Conservation (phyloP, 2,797 vertebrate species). For the Lepus oiostolus region DNA sequence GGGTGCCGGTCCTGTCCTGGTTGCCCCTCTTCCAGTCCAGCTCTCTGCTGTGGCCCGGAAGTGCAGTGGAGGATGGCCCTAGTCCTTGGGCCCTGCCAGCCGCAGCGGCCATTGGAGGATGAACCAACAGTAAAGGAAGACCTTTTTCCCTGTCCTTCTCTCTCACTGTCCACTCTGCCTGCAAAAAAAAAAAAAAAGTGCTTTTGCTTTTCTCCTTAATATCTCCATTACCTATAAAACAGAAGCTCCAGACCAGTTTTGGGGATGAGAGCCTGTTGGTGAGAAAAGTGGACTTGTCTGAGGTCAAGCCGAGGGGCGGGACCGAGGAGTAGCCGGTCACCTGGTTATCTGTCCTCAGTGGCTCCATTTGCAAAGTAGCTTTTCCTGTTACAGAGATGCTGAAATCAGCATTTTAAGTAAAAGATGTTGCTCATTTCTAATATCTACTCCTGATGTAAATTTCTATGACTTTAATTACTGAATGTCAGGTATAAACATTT, state of each 20-base stretch:
- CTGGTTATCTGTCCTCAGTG: neutral
- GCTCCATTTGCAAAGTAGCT: neutral
- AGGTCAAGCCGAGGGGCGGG: neutral
- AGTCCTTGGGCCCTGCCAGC: no score
- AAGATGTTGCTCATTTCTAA: neutral
- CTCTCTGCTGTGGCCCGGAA: no score
- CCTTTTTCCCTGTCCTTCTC: no score
- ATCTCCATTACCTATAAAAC: neutral
- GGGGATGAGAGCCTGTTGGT: neutral
- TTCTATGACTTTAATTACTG: neutral
- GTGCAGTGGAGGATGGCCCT: no score
- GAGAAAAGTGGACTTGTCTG: neutral
- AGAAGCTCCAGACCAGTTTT: neutral
- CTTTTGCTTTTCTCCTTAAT: conserved; percentile 22
- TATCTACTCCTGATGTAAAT: neutral
- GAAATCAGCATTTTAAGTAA: neutral
- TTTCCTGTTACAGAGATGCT: neutral
- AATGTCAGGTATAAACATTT: neutral
- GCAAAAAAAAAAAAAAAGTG: no score
- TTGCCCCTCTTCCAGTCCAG: no score
- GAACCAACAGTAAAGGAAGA: no score
- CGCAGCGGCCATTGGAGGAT: no score
- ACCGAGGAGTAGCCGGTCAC: neutral
- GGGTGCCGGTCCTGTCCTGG: no score
- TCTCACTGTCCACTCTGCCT: no score